Base-by-base conservation (phyloP, 2,888 invertebrate genomes). In the Lasioglossum leucozonium region DNA sequence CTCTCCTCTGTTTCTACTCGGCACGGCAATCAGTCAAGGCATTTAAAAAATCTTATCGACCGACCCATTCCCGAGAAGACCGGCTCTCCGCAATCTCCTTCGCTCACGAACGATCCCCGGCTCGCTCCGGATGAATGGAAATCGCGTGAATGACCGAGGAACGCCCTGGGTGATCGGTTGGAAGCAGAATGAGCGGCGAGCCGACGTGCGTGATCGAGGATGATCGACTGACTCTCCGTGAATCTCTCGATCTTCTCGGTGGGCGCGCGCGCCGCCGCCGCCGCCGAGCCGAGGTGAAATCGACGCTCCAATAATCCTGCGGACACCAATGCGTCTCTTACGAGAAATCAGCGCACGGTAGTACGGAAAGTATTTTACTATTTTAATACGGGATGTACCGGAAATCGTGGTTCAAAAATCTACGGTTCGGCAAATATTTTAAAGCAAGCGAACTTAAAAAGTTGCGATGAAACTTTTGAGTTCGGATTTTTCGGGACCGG, bases 81-180 rank as follows among this genome's bases (percentile, higher is more conserved):
- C 72, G 44, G 44, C 47, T 51, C 47, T 51, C 44, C 8, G 42
- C 72, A 72, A 72, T 72, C 72, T 26, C 30, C 44, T 42, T 8
- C 72, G 44, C 26, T 30, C 72, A 44, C 69, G 30, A 51, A 40
- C 51, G 69, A 77, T 78, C 47, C 55, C 26, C 77, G n/a, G 77
- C 82, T 65, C 8, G 77, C 82, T 65, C 8, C 72, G 84, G 82
- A 90, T 91, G 90, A 90, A 90, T 91, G 91, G 90, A 86, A 91
- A 92, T 92, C 89, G 90, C 91, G 91, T 92, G 92, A 93, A 92
- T 92, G 92, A 88, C 89, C 88, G 86, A 82, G 79, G 84, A 88
- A 84, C 88, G 84, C 78, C 81, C 79, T 77, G 77, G 85, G 80
- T 85, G 83, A 88, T 81, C 79, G 77, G 55, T 67, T 67, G 58